phyloP scores from a whole-genome alignment of 2,113 vertebrate species.

The Scopus umbretta region DNA sequence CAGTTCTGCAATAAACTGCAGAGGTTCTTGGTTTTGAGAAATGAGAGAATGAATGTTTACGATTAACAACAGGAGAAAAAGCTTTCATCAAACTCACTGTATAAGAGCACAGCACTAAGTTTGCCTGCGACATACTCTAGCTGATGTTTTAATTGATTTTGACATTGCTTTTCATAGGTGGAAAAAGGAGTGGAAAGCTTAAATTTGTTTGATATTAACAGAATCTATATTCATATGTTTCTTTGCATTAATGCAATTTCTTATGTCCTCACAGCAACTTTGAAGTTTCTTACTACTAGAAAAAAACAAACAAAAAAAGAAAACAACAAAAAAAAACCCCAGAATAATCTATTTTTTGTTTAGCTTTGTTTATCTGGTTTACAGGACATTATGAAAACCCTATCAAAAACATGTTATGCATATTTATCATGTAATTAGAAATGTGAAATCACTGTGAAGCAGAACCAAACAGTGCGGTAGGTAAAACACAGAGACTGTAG shows the following conservation, averaged over 20 bases:
- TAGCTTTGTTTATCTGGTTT: background rate
- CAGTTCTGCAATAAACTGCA: background rate
- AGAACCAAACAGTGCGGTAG: background rate
- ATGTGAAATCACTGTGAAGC: background rate
- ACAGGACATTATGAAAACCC: background rate
- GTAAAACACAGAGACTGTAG: background rate
- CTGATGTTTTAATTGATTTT: background rate
- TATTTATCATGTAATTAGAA: background rate
- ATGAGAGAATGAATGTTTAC: background rate
- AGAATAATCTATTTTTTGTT: no score
- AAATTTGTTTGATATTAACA: background rate
- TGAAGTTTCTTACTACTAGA: background rate
- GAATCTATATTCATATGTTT: background rate
- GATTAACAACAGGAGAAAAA: background rate
- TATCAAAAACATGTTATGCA: background rate
- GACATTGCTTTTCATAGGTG: background rate
- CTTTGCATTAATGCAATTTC: background rate
- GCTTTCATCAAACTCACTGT: background rate
- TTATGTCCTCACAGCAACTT: background rate
- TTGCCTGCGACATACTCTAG: background rate
- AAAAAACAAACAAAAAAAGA: no score
- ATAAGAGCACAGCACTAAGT: background rate
- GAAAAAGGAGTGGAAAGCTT: background rate
- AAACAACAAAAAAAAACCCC: no score
- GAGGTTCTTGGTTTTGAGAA: background rate